Base-by-base conservation (phyloP, 2,888 invertebrate species). In the Achlya flavicornis region DNA sequence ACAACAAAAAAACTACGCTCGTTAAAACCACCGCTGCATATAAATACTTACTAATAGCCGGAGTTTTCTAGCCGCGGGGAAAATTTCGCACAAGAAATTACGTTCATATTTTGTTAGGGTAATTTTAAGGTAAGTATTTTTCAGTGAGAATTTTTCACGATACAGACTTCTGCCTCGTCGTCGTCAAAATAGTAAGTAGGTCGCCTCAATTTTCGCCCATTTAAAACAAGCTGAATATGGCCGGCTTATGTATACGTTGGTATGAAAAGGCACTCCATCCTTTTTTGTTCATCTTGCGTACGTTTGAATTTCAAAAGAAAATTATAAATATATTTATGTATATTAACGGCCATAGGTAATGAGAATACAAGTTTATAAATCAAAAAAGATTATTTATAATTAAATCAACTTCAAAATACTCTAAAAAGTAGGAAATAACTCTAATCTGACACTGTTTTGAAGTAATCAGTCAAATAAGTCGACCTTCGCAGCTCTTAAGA, bases 21-120 rank as follows among this genome's bases (percentile, higher is more conserved):
- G 53, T 19, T 19, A n/a, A 16, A 53, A 19, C 53, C 53, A 19
- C 16, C 48, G 48, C 48, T 19, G 53, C 53, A 19, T 53, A 53
- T 53, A 53, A 53, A 53, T 53, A 53, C 53, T 53, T 16, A 53
- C 53, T 53, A 53, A 53, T 53, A 53, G 53, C 19, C 10, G 53
- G 16, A 19, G 53, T 53, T 19, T 10, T 16, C 19, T n/a, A 6
- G 46, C 10, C 8, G 19, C 19, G 19, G 16, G 10, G 48, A 16
- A 48, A 19, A 19, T 53, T 7, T 19, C n/a, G 10, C 19, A 19
- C 48, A 53, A 53, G 53, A 53, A 53, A 19, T 53, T 53, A 19
- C 53, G 8, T 53, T 53, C 53, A 19, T 53, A 53, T 53, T 53
- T 53, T 53, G 53, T 53, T 19, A n/a, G 1, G 5, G 26, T 26